A percentile compares a stretch with the other conserved stretches of the same genome.
phyloP scores from a whole-genome alignment of 2,888 invertebrate species.

The Drosophila neutralis region DNA sequence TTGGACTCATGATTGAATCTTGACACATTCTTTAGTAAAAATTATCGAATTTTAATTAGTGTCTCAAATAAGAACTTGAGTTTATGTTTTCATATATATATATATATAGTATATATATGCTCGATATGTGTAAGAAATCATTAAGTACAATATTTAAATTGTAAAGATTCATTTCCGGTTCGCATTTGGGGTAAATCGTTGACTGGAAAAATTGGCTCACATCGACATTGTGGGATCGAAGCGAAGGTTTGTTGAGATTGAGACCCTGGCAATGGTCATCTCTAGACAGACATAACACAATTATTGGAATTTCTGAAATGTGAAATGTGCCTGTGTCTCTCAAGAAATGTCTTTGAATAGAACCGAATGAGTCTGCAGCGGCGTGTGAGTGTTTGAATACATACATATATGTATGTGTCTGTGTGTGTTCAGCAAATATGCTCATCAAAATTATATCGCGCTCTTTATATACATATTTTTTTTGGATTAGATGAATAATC shows the following conservation, averaged over 20 bases:
- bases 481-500: conserved; percentile 65
- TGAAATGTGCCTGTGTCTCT: conserved; percentile 29
- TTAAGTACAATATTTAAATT: neutral
- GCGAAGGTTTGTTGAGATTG: neutral
- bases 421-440: conserved; percentile 9
- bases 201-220: neutral
- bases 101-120: neutral
- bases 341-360: conserved; percentile 48
- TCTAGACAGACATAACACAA: conserved; percentile 39
- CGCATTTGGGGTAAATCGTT: neutral
- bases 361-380: conserved; percentile 38
- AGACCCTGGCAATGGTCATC: conserved; percentile 11
- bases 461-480: conserved; percentile 21
- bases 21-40: neutral
- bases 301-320: conserved; percentile 64
- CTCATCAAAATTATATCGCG: conserved; percentile 23
- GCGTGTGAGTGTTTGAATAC: conserved; percentile 2
- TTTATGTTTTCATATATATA: neutral
- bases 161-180: neutral
- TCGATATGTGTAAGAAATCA: neutral
- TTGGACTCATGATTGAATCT: neutral
- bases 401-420: neutral
- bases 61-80: neutral
- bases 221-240: neutral
- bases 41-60: neutral